Evolutionary conservation across 2,888 invertebrate genomes (phyloP).

Genomic region (Drosophila nr. medialis): DNA sequence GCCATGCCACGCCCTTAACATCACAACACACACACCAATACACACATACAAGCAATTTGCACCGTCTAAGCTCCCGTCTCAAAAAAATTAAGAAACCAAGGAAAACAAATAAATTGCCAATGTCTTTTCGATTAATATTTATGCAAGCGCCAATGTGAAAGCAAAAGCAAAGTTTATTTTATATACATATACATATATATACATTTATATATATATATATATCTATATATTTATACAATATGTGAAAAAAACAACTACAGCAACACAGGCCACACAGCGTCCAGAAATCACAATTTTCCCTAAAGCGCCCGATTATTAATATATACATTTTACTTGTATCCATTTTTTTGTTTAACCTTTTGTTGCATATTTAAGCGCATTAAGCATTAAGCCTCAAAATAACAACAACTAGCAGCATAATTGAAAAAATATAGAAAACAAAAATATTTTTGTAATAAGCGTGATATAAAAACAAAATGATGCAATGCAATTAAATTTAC

Average conservation of each 20-base stretch:
- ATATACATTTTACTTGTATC: slow-evolving; percentile 8
- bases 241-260: slow-evolving; percentile 26
- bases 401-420: slow-evolving; percentile 21
- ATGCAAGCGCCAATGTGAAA: slow-evolving; percentile 77
- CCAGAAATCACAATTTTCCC: slow-evolving; percentile 35
- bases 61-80: slow-evolving; percentile 73
- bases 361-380: slow-evolving; percentile 26
- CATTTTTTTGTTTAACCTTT: not conserved
- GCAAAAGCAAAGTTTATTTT: slow-evolving; percentile 73
- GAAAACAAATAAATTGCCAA: slow-evolving; percentile 46
- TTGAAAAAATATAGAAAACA: slow-evolving; percentile 14
- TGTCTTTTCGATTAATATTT: slow-evolving; percentile 72
- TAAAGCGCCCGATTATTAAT: slow-evolving; percentile 1
- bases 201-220: slow-evolving; percentile 40
- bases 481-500: slow-evolving; percentile 23
- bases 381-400: slow-evolving; percentile 15
- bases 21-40: slow-evolving; percentile 3
- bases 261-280: slow-evolving; percentile 44
- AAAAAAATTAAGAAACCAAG: slow-evolving; percentile 30
- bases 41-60: slow-evolving; percentile 53
- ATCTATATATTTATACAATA: slow-evolving; percentile 51
- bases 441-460: slow-evolving; percentile 43
- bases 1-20: slow-evolving; percentile 30
- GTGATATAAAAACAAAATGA: slow-evolving; percentile 4
- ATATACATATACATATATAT: slow-evolving; percentile 65